Conservation (phyloP, 2,797 vertebrate genomes). For the Hapalemur alaotrensis region DNA sequence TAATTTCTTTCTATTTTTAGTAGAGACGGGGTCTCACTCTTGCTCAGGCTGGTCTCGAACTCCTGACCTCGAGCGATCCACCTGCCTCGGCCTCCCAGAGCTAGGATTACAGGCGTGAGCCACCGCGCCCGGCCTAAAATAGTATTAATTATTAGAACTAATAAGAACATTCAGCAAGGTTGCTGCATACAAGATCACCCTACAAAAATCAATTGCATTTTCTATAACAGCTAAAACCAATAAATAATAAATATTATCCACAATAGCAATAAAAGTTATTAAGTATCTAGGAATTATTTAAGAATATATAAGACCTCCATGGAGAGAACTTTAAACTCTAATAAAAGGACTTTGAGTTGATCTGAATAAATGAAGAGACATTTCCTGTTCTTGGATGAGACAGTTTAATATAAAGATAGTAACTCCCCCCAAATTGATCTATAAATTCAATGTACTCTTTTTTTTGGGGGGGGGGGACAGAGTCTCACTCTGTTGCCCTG, state of each 20-base stretch:
- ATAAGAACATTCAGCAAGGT: not conserved
- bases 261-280: not conserved
- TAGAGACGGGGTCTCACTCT: no score
- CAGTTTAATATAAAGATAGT: not conserved
- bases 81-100: no score
- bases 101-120: no score
- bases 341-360: not conserved
- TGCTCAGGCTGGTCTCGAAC: no score
- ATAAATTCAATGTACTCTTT: not conserved
- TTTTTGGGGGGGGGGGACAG: no score
- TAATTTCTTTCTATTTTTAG: no score
- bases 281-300: not conserved
- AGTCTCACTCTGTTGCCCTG: no score
- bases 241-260: not conserved
- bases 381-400: not conserved
- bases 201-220: constrained; percentile 1
- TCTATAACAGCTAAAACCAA: not conserved
- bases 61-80: no score
- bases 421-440: not conserved
- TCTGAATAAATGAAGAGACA: not conserved
- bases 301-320: not conserved
- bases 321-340: not conserved
- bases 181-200: not conserved
- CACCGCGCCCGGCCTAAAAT: no score
- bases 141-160: not conserved